A percentile compares a stretch with the other conserved stretches of the same genome.
Evolutionary conservation across 2,888 invertebrate species (phyloP).

Genomic region (Drosophila bunnanda): DNA sequence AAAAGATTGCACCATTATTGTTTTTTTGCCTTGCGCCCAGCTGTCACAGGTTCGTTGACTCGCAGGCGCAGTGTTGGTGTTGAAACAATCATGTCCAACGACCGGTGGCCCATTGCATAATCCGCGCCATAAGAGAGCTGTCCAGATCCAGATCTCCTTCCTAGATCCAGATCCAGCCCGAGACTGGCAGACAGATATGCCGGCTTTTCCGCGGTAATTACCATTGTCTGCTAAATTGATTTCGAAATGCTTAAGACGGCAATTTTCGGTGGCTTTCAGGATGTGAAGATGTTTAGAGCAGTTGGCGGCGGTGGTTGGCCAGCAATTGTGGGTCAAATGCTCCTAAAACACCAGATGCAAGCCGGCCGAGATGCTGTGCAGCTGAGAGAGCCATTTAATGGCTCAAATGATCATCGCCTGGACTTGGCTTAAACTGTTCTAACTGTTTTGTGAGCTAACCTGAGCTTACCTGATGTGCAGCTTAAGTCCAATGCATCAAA

Average conservation of each 20-base stretch:
- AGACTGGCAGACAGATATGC: constrained; percentile 11
- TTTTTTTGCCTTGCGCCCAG: constrained; percentile 62
- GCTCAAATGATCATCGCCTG: constrained; percentile 31
- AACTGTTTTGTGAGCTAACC: constrained; percentile 35
- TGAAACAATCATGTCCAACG: constrained; percentile 69
- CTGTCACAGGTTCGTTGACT: constrained; percentile 78
- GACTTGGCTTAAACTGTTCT: constrained; percentile 31
- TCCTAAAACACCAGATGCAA: constrained; percentile 21
- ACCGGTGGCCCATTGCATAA: constrained; percentile 69
- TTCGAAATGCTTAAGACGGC: constrained; percentile 48
- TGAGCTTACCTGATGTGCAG: neutral
- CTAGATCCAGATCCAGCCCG: constrained; percentile 12
- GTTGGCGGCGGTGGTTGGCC: constrained; percentile 13
- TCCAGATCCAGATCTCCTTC: neutral
- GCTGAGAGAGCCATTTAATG: constrained; percentile 18
- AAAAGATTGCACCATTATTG: constrained; percentile 36
- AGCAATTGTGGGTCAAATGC: constrained; percentile 42
- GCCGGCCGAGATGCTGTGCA: neutral
- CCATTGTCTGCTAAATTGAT: constrained; percentile 57
- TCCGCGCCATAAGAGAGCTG: constrained; percentile 37
- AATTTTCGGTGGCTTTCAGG: constrained; percentile 54
- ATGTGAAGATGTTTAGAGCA: constrained; percentile 45
- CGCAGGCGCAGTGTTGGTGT: constrained; percentile 51
- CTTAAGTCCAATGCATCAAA: constrained; percentile 10
- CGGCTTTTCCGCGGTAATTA: constrained; percentile 39